Conservation (phyloP, 2,888 invertebrate species). For the Coremacera marginata region DNA sequence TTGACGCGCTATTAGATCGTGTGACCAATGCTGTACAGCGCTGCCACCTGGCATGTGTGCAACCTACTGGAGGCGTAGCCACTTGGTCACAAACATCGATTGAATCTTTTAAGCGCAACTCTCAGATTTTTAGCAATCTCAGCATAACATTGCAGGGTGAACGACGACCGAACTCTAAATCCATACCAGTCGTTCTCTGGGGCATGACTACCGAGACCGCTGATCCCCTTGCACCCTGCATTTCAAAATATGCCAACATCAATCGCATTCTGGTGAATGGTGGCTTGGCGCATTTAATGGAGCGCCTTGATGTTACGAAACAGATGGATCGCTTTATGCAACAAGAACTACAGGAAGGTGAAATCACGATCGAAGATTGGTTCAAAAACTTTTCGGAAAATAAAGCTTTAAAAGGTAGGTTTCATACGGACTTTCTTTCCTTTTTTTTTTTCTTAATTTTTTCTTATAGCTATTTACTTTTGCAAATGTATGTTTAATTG, state of each 20-base stretch:
- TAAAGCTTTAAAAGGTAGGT: constrained; percentile 44
- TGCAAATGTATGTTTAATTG: no score
- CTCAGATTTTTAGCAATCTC: constrained; percentile 70
- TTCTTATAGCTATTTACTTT: no score
- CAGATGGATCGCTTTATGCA: constrained; percentile 51
- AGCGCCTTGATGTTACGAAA: constrained; percentile 58
- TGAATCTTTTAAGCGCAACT: constrained; percentile 73
- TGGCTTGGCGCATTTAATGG: constrained; percentile 72
- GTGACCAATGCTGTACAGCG: constrained; percentile 74
- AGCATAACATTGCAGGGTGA: constrained; percentile 56
- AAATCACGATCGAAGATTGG: constrained; percentile 54
- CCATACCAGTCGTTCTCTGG: constrained; percentile 77
- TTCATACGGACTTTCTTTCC: not conserved
- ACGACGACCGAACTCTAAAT: constrained; percentile 57
- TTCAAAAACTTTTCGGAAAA: constrained; percentile 46
- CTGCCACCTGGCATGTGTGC: constrained; percentile 79
- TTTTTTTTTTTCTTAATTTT: no score
- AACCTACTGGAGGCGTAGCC: constrained; percentile 75
- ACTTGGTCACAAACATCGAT: constrained; percentile 69
- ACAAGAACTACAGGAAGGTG: constrained; percentile 49
- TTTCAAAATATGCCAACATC: constrained; percentile 75
- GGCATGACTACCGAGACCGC: constrained; percentile 73
- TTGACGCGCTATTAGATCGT: constrained; percentile 71
- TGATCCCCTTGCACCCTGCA: constrained; percentile 77
- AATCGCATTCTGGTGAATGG: constrained; percentile 76